Conservation (phyloP, 2,888 invertebrate genomes). For the Belgica antarctica region DNA sequence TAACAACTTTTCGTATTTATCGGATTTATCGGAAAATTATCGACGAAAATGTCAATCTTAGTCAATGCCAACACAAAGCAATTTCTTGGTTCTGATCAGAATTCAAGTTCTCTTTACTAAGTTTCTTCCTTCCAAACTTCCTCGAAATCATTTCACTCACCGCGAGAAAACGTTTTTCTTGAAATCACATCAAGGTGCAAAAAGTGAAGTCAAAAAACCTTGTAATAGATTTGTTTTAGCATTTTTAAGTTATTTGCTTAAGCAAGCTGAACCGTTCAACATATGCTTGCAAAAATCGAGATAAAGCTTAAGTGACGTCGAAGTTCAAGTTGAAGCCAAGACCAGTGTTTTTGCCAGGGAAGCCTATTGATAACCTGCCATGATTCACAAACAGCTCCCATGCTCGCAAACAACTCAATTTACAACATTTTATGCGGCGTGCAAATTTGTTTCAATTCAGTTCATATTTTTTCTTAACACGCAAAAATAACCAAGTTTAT, state of each 20-base stretch:
- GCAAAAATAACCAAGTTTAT: background rate
- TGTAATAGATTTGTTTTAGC: constrained; percentile 22
- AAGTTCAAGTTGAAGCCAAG: background rate
- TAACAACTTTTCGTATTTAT: no score
- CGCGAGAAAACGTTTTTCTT: no score
- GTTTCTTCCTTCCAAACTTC: no score
- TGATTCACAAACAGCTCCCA: background rate
- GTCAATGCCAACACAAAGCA: no score
- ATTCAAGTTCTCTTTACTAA: no score
- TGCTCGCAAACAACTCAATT: background rate
- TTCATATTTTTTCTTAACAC: constrained; percentile 1
- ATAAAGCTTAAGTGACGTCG: background rate
- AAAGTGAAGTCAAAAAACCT: constrained; percentile 13
- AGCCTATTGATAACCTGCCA: background rate
- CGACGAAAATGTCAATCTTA: no score
- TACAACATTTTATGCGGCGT: background rate
- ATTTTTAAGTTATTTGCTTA: background rate
- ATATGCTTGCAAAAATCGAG: background rate
- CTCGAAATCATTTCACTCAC: background rate
- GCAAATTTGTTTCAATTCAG: background rate
- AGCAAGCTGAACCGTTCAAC: background rate
- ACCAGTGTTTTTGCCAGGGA: background rate
- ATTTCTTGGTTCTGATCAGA: no score
- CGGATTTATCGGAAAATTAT: no score
- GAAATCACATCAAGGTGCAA: background rate